Percentiles rank a stretch among this genome's conserved stretches.
Conservation (phyloP, 2,113 vertebrate genomes). For the Cynocephalus volans region DNA sequence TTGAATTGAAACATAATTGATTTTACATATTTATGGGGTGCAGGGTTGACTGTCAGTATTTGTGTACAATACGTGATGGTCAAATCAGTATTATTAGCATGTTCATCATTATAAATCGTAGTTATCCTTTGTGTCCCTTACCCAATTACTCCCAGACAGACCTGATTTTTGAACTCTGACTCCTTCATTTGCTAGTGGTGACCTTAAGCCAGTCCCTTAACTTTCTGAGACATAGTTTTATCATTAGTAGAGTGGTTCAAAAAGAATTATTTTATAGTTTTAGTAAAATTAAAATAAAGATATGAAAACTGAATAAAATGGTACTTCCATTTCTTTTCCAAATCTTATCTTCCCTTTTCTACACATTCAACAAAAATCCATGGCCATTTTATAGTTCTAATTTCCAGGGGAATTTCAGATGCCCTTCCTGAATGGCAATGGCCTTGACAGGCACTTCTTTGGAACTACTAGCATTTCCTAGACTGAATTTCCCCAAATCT, state of each 20-base stretch:
- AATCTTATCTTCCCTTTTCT: slow-evolving; percentile 12
- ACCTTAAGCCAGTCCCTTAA: neutral
- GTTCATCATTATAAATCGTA: too few species aligned
- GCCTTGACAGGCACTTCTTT: slow-evolving; percentile 53
- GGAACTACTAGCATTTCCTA: slow-evolving; percentile 62
- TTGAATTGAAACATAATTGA: too few species aligned
- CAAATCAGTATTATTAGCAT: too few species aligned
- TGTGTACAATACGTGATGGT: too few species aligned
- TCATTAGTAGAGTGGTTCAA: neutral
- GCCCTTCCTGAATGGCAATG: slow-evolving; percentile 48
- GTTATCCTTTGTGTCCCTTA: too few species aligned
- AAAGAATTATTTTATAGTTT: slow-evolving; percentile 30
- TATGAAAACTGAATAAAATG: slow-evolving; percentile 52
- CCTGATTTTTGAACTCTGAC: slow-evolving; percentile 38
- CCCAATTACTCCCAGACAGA: neutral
- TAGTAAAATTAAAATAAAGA: slow-evolving; percentile 29
- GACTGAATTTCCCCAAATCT: slow-evolving; percentile 76
- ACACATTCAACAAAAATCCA: slow-evolving; percentile 61
- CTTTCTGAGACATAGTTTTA: slow-evolving; percentile 26
- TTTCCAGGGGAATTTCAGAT: slow-evolving; percentile 79
- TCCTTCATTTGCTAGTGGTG: slow-evolving; percentile 21
- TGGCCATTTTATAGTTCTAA: slow-evolving; percentile 38
- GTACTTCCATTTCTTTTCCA: neutral
- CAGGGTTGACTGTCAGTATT: too few species aligned
- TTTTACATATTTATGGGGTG: too few species aligned